Evolutionary conservation across 2,797 vertebrate species (phyloP), one percentile per base, ranked within the genome.

Genomic region (Netta rufina): DNA sequence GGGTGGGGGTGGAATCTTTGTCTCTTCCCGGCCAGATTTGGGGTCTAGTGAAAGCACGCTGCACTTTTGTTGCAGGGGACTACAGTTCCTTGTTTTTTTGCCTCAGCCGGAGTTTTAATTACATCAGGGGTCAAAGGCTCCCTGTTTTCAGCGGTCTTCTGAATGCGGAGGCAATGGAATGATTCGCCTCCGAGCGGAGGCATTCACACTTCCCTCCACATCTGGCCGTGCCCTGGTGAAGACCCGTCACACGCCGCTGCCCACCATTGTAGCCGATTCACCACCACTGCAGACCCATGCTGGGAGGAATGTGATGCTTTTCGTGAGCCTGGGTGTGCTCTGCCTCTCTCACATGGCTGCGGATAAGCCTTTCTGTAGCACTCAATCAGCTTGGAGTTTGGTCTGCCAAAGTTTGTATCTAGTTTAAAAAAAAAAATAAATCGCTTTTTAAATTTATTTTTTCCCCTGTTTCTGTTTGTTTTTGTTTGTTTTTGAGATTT

Each of bases 241-340:
- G 32, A 39, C 25, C 16, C 32, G 56, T 30, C 33, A n/a, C 20
- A 9, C 1, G 6, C 57, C 41, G 53, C 65, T 3, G 2, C 38
- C 39, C 57, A 60, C 56, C 21, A 3, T 21, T 61, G 67, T 67
- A 39, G 53, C 19, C 0, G 5, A 21, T 51, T n/a, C 10, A 7
- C 20, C 10, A 5, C 45, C 0, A 0, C 4, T 67, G 60, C 41
- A 21, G 43, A 13, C 28, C 39, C 21, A 2, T 33, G 45, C 49
- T 2, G 5, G 58, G 51, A 53, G 17, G 47, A 47, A 21, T 9
- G 11, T 21, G 13, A 27, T 73, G 27, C 10, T 51, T 19, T 28
- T 43, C 3, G 1, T 36, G 41, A 45, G 11, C 14, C 61, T 54
- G 25, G n/a, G 33, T 41, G 30, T 53, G 19, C 49, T 76, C 43